phyloP scores from a whole-genome alignment of 2,797 vertebrate genomes.

The Enteromius fasciolatus region DNA sequence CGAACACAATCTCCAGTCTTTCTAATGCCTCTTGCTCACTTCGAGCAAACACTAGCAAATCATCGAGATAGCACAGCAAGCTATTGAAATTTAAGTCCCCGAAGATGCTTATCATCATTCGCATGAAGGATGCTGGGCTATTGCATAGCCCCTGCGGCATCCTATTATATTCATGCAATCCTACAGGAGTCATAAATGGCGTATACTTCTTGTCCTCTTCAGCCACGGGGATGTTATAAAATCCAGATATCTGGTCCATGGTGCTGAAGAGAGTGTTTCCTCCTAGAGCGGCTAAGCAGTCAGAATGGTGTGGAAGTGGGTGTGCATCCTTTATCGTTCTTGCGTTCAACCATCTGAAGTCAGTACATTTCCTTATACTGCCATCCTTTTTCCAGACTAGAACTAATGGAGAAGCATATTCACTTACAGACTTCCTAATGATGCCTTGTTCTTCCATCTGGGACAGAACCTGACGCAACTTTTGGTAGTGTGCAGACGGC shows the following conservation, averaged over 20 bases:
- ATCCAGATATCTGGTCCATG: neutral
- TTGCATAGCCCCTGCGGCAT: neutral
- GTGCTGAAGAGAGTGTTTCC: neutral
- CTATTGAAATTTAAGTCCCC: neutral
- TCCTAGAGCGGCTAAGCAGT: neutral
- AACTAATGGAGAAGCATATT: too few relatives aligned
- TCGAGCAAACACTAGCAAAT: neutral
- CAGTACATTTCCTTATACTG: too few relatives aligned
- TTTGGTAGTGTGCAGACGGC: too few relatives aligned
- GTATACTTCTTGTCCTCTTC: neutral
- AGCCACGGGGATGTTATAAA: neutral
- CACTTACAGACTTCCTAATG: too few relatives aligned
- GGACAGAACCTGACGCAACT: too few relatives aligned
- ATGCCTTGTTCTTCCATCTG: too few relatives aligned
- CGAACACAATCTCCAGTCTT: neutral
- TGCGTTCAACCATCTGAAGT: too few relatives aligned
- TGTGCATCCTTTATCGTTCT: neutral
- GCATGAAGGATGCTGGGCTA: neutral
- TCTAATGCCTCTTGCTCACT: neutral
- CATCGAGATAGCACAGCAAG: neutral
- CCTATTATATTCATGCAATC: neutral
- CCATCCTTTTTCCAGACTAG: too few relatives aligned
- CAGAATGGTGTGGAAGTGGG: neutral
- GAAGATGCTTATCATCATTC: neutral
- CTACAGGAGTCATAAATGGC: neutral